Base-by-base conservation (phyloP, 2,888 invertebrate genomes). In the Cosmorhoe ocellata region DNA sequence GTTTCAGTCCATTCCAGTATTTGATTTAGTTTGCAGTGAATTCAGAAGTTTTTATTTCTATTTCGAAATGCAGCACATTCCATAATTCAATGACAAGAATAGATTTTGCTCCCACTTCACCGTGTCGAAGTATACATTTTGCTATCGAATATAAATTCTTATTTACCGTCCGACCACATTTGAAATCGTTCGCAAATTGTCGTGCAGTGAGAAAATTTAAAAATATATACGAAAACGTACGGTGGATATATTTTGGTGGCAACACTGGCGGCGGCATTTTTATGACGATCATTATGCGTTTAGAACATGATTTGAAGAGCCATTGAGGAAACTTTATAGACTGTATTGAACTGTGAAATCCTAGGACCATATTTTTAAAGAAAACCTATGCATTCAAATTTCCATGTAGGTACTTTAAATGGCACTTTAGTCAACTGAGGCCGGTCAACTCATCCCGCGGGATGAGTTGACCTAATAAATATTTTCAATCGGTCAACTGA, bases 171-270 rank as follows among this genome's bases (percentile, higher is more conserved):
- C 57, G 54, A 60, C 48, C 51, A 42, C 53, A 48, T 48, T 46
- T 34, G 48, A 58, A 63, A 59, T 61, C 59, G 57, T 57, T 61
- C 57, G 61, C 61, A 63, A 63, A 63, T 63, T 63, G 63, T 61
- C 56, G 55, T 57, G 54, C 45, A 54, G 46, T 51, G 48, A 41
- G 13, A 41, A 51, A 57, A 44, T 57, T 64, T 63, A 51, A 57
- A 52, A 59, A 61, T 61, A 59, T 61, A 53, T 55, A 39, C 32
- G 38, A 34, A 44, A 58, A 53, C 61, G 56, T 61, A 59, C 48
- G 63, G 48, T 18, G 18, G 28, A 41, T 47, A 47, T 55, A n/a
- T n/a, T n/a, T 44, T 50, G 49, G 30, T 58, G 40, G 53, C 53
- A 48, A 45, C 41, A 53, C 53, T 48, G 48, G 48, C 22, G 28